Evolutionary conservation across 2,888 invertebrate genomes (phyloP).

Genomic region (Pachydiplax longipennis): DNA sequence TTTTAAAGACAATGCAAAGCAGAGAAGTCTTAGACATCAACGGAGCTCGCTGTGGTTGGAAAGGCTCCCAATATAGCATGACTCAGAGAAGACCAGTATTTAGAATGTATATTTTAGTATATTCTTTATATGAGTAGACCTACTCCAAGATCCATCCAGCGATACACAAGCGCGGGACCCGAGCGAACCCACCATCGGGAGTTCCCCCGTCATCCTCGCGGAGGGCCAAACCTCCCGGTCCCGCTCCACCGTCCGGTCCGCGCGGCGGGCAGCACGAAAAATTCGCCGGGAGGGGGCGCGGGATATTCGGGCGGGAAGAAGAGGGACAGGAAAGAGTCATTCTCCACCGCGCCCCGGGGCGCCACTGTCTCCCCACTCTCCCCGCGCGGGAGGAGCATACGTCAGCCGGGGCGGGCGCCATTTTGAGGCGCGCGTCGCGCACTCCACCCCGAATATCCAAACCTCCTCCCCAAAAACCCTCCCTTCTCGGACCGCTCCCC

Average conservation of each 20-base stretch:
- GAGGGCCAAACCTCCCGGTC: neutral
- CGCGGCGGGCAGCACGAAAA: neutral
- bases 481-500: neutral
- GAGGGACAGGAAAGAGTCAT: neutral
- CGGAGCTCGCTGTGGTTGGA: too few relatives aligned
- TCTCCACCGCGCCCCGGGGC: constrained; percentile 13
- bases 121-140: too few relatives aligned
- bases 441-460: neutral
- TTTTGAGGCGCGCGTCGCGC: constrained; percentile 15
- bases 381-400: constrained; percentile 26
- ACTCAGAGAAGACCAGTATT: too few relatives aligned
- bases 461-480: neutral
- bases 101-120: too few relatives aligned
- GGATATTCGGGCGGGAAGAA: neutral
- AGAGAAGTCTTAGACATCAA: too few relatives aligned
- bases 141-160: too few relatives aligned
- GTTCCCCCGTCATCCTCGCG: neutral
- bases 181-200: neutral
- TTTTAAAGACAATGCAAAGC: too few relatives aligned
- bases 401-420: constrained; percentile 30
- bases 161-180: neutral
- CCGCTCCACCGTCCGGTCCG: neutral
- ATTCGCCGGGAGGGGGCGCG: neutral
- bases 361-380: constrained; percentile 25
- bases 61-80: too few relatives aligned